These are phyloP conservation scores for Orchesellides sinensis DNA, from an alignment of 2,888 invertebrate genomes.

Conservation along the genomic window DNA sequence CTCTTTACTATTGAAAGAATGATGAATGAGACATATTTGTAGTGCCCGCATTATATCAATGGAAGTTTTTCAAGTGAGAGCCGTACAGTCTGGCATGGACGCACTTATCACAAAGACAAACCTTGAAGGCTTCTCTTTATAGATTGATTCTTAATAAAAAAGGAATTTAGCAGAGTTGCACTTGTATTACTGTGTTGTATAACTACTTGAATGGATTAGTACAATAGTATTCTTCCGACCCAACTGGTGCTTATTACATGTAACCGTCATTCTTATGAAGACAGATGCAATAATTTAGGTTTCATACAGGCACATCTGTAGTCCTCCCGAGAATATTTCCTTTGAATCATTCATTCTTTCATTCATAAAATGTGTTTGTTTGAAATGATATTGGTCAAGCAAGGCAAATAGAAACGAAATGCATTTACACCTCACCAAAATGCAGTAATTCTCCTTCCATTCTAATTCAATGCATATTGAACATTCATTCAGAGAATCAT, in stretches of 20 bases:
- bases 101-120: constrained; percentile 29
- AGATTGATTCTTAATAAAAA: not conserved
- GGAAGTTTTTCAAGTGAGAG: constrained; percentile 4
- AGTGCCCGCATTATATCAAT: constrained; percentile 17
- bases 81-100: constrained; percentile 43
- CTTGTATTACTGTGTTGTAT: constrained; percentile 1
- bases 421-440: not conserved
- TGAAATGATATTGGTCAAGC: constrained; percentile 36
- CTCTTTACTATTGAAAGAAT: constrained; percentile 41
- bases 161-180: not conserved
- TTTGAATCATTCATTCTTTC: constrained; percentile 7
- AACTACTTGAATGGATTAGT: not conserved
- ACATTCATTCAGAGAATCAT: constrained; percentile 35
- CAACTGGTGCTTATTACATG: not conserved
- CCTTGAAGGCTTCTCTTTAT: constrained; percentile 38
- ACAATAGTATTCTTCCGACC: not conserved
- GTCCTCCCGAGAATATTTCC: not conserved
- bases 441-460: not conserved
- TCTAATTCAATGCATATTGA: not conserved
- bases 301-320: not conserved
- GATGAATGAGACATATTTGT: constrained; percentile 48
- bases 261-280: not conserved
- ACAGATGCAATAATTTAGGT: not conserved
- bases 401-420: constrained; percentile 21
- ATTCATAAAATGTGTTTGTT: not conserved